phyloP scores from a whole-genome alignment of 64 coral and sea anemone species.

The Acropora tenuis region DNA sequence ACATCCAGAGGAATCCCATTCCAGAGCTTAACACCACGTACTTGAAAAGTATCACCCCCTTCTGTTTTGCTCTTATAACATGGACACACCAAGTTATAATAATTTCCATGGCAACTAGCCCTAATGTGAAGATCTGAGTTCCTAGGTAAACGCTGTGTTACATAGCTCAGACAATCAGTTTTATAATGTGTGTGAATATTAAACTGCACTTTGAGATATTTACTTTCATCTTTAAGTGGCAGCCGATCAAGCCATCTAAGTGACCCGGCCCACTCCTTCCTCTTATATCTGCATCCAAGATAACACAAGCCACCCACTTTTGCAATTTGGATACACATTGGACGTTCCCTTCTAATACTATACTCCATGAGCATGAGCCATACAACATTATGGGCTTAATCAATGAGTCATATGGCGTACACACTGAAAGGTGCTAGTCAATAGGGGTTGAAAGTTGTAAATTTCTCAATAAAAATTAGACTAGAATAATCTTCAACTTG shows the following conservation, averaged over 20 bases:
- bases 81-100: conserved; percentile 12
- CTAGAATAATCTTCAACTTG: too few relatives aligned
- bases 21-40: neutral
- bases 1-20: neutral
- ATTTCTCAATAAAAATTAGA: too few relatives aligned
- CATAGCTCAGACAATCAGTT: neutral
- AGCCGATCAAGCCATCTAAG: conserved; percentile 34
- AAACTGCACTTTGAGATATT: neutral
- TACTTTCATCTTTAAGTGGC: conserved; percentile 8
- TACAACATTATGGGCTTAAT: neutral
- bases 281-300: conserved; percentile 5
- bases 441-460: too few relatives aligned
- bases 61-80: conserved; percentile 13
- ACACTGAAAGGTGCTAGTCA: too few relatives aligned
- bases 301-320: conserved; percentile 5
- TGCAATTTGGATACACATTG: neutral
- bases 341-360: neutral
- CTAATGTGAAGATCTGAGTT: conserved; percentile 26
- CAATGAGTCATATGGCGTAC: too few relatives aligned
- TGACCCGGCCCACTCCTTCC: neutral
- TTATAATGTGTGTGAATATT: neutral
- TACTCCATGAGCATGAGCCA: neutral
- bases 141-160: neutral
- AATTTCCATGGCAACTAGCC: neutral
- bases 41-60: neutral